phyloP scores from a whole-genome alignment of 2,888 invertebrate genomes.

The Molorchus minor region DNA sequence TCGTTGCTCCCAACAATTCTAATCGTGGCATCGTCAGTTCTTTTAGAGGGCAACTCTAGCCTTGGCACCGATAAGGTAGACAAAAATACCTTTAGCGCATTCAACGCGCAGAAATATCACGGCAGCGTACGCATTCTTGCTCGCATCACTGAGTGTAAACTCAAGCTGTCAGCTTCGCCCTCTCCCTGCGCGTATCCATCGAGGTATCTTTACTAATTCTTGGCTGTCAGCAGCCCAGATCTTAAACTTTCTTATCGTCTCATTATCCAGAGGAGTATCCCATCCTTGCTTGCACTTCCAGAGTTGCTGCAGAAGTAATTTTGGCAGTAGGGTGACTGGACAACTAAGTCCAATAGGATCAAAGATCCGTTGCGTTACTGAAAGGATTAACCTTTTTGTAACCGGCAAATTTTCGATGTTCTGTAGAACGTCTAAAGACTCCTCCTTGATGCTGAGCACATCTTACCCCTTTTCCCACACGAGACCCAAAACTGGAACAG shows the following conservation, averaged over 20 bases:
- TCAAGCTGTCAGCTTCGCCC: background rate
- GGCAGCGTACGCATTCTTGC: slow-evolving; percentile 1
- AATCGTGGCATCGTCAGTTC: slow-evolving; percentile 28
- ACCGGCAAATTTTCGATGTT: background rate
- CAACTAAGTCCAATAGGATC: slow-evolving; percentile 17
- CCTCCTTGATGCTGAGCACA: slow-evolving; percentile 15
- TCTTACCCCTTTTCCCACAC: too few species aligned
- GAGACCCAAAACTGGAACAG: too few species aligned
- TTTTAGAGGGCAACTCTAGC: slow-evolving; percentile 14
- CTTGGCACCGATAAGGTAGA: slow-evolving; percentile 24
- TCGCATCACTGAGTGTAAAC: slow-evolving; percentile 30
- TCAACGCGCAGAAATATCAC: background rate
- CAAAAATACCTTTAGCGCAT: slow-evolving; percentile 4
- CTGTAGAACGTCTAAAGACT: slow-evolving; percentile 6
- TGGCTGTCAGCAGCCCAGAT: slow-evolving; percentile 21
- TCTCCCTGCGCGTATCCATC: slow-evolving; percentile 23
- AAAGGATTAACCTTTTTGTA: slow-evolving; percentile 19
- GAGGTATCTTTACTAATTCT: slow-evolving; percentile 22
- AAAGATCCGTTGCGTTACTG: background rate
- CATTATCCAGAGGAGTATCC: slow-evolving; percentile 20
- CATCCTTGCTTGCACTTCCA: slow-evolving; percentile 25
- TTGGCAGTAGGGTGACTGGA: slow-evolving; percentile 25
- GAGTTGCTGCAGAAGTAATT: slow-evolving; percentile 26
- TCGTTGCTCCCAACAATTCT: slow-evolving; percentile 28
- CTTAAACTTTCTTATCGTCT: background rate